A percentile compares a stretch with the other conserved stretches of the same genome.
Conservation (phyloP, 2,888 invertebrate genomes). For the Parnassius smintheus region DNA sequence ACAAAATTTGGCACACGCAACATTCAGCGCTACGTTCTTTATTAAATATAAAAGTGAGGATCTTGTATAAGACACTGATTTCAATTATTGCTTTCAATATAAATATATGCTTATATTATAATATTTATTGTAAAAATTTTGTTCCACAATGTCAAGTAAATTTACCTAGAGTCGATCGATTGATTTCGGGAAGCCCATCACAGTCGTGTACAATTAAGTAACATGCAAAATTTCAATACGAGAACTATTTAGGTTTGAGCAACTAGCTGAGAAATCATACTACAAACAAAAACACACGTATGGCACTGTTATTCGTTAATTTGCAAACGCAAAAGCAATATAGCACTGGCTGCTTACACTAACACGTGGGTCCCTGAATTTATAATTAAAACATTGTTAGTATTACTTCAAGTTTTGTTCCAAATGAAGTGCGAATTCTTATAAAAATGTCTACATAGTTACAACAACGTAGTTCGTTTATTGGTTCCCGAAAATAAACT, state of each 20-base stretch:
- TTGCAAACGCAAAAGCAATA: constrained; percentile 35
- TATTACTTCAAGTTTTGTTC: background rate
- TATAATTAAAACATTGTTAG: background rate
- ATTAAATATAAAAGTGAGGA: constrained; percentile 8
- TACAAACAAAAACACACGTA: constrained; percentile 55
- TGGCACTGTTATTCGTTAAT: constrained; percentile 76
- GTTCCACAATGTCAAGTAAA: constrained; percentile 8
- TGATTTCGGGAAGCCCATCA: constrained; percentile 64
- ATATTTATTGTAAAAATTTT: constrained; percentile 11
- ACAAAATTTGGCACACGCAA: constrained; percentile 25
- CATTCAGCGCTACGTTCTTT: constrained; percentile 6
- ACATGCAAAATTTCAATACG: constrained; percentile 40
- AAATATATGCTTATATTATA: constrained; percentile 14
- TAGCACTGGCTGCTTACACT: constrained; percentile 34
- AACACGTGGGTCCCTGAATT: constrained; percentile 43
- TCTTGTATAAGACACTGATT: constrained; percentile 27
- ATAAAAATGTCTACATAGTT: background rate
- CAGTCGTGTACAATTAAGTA: constrained; percentile 55
- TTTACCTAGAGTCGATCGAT: constrained; percentile 44
- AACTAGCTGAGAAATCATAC: constrained; percentile 56
- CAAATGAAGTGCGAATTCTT: background rate
- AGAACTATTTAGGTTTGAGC: constrained; percentile 57
- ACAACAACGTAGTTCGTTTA: no score
- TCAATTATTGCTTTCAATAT: constrained; percentile 25
- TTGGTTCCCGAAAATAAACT: no score